phyloP scores from a whole-genome alignment of 2,797 vertebrate species.

The Selene dorsalis region DNA sequence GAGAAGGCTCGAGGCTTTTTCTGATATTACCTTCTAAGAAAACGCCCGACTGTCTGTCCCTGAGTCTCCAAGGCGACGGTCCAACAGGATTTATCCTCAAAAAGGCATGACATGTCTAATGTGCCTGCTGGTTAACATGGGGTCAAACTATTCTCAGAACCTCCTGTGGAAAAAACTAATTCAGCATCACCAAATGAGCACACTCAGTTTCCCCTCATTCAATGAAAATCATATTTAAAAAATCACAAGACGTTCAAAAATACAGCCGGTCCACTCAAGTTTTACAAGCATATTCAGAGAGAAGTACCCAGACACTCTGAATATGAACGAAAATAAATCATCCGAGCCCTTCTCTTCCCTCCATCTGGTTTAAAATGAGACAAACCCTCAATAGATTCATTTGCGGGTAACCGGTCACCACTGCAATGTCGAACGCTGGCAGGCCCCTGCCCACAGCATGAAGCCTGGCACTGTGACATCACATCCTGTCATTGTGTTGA shows the following conservation, averaged over 20 bases:
- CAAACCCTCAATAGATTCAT: slow-evolving; percentile 41
- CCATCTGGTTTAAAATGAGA: slow-evolving; percentile 30
- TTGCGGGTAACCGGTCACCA: slow-evolving; percentile 35
- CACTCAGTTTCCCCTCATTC: slow-evolving; percentile 34
- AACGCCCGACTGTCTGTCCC: slow-evolving; percentile 20
- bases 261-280: slow-evolving; percentile 9
- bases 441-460: slow-evolving; percentile 26
- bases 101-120: slow-evolving; percentile 60
- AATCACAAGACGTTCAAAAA: slow-evolving; percentile 41
- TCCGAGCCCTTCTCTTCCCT: slow-evolving; percentile 32
- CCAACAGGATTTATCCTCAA: slow-evolving; percentile 66
- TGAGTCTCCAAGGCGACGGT: slow-evolving; percentile 52
- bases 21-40: slow-evolving; percentile 31
- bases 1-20: slow-evolving; percentile 21
- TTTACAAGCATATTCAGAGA: slow-evolving; percentile 20
- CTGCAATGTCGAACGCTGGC: slow-evolving; percentile 26
- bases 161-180: slow-evolving; percentile 49
- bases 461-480: slow-evolving; percentile 57
- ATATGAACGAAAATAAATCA: slow-evolving; percentile 35
- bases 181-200: slow-evolving; percentile 34
- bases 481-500: slow-evolving; percentile 79
- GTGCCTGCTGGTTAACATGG: slow-evolving; percentile 55
- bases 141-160: slow-evolving; percentile 73
- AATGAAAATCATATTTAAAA: slow-evolving; percentile 25
- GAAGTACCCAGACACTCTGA: slow-evolving; percentile 11